Base-by-base conservation (phyloP, 2,113 vertebrate species). In the Ginglymostoma cirratum region DNA sequence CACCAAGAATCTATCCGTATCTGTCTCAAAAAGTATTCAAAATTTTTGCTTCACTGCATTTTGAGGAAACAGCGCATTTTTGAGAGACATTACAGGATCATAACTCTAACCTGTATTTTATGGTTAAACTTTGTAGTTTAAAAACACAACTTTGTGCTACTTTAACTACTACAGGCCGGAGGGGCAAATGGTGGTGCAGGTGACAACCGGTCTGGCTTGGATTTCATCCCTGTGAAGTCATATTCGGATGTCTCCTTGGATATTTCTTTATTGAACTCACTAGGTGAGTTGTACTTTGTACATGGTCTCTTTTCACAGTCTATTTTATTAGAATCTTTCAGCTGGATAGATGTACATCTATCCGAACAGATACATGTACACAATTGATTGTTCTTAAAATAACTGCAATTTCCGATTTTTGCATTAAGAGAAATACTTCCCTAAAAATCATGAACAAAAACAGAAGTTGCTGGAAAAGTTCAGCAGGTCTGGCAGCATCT, bases 191-290 rank as follows among this genome's bases (percentile, higher is more conserved):
- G 97, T 1, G 95, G 98, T 61, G 61, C 96, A 55, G 98, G 98
- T 96, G 98, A 99, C 2, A 96, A 97, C 19, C 96, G 97, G 23
- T 4, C 96, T 96, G 98, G 99, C 65, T 97, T 99, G 97, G 99
- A 99, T 96, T 99, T 99, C 96, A 98, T 99, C 96, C 98, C 98
- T 1, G 97, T 99, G 97, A 99, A 99, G 97, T 97, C 97, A 0
- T 99, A 99, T 96, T 98, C 99, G 0, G 99, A 99, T 55, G 98
- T 99, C 92, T 99, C 99, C 94, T 97, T 99, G 24, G 99, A 99
- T 96, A 98, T 99, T 96, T 98, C 98, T 85, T 97, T 99, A 98
- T 97, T 99, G 45, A 98, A 98, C 97, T 98, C 98, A 0, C 97
- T 99, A 96, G 99, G 99, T 99, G 97, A 97, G 97, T 96, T 14